phyloP scores from a whole-genome alignment of 2,797 vertebrate genomes.

The Tarsius wallacei region DNA sequence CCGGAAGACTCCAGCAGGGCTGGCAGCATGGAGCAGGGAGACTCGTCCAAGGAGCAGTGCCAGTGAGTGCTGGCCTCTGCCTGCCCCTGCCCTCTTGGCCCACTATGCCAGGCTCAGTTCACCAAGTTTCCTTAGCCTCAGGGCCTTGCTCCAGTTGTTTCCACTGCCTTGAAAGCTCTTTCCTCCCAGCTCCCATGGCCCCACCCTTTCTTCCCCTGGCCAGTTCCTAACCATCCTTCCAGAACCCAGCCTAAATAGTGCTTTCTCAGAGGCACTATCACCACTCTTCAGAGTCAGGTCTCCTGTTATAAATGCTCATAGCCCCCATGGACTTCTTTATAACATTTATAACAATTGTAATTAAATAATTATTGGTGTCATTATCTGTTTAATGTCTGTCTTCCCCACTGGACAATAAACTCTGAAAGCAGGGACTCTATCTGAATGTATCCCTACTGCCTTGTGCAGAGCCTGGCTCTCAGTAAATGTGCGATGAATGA shows the following conservation, averaged over 20 bases:
- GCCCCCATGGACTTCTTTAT: constrained; percentile 79
- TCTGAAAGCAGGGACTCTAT: constrained; percentile 51
- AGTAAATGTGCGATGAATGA: neutral
- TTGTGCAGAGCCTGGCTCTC: neutral
- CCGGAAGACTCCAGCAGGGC: neutral
- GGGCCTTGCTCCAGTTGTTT: constrained; percentile 21
- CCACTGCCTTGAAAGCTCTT: neutral
- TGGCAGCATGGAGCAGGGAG: neutral
- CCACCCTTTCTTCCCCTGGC: neutral
- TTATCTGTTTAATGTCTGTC: constrained; percentile 84
- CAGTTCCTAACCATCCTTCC: neutral
- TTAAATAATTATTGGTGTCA: constrained; percentile 85
- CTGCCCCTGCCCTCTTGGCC: neutral
- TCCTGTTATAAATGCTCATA: constrained; percentile 57
- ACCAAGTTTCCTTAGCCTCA: neutral
- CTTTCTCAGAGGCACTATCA: neutral
- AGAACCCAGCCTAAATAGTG: neutral
- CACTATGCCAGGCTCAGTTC: neutral
- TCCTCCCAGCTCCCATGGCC: no score
- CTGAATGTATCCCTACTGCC: constrained; percentile 48
- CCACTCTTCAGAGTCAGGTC: neutral
- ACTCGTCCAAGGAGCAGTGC: neutral
- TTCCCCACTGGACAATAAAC: constrained; percentile 85
- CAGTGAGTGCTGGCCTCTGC: neutral
- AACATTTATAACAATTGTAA: constrained; percentile 84